Evolutionary conservation across 2,113 vertebrate species (phyloP), one percentile per base, ranked within the genome.

Genomic region (Columbina picui): DNA sequence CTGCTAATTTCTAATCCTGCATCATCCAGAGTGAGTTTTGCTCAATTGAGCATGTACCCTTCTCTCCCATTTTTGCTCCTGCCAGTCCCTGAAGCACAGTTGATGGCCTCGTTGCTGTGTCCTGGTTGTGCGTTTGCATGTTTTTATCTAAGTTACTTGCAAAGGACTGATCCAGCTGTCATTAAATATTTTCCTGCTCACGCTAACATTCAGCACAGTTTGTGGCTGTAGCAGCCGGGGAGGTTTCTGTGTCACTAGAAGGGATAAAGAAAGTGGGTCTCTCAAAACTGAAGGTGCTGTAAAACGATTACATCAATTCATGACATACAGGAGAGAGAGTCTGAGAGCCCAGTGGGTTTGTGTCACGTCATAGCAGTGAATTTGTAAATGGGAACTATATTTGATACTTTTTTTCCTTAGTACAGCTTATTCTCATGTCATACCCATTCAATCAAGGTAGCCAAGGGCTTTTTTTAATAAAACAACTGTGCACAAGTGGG

Each of bases 341-440:
- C 18, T 70, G 56, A 75, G 43, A 93, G 47, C 26, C 29, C 20
- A 8, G 56, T 81, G 87, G 30, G 13, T 84, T 89, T 84, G 20
- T 91, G 91, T 89, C 52, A 78, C 22, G 38, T 84, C 27, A 49
- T 3, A 55, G 20, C n/a, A 67, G 53, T 67, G 36, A 74, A 47
- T 78, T 87, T 87, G n/a, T 59, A 89, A 65, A 64, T 55, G 14
- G 34, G n/a, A 92, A 84, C 53, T 65, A 38, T 11, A 32, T 80
- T n/a, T 74, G 45, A 45, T 70, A 23, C 8, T 57, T 55, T 71
- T 71, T 83, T 73, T 55, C 43, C 25, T 65, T 80, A 29, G 43
- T 79, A 25, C 43, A 79, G 27, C 39, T 97, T 52, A 43, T 87
- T 93, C 93, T 78, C 87, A 8, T 93, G 61, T 89, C 64, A 30